Base-by-base conservation (phyloP, 2,797 vertebrate genomes). In the Neomorphus geoffroyi region DNA sequence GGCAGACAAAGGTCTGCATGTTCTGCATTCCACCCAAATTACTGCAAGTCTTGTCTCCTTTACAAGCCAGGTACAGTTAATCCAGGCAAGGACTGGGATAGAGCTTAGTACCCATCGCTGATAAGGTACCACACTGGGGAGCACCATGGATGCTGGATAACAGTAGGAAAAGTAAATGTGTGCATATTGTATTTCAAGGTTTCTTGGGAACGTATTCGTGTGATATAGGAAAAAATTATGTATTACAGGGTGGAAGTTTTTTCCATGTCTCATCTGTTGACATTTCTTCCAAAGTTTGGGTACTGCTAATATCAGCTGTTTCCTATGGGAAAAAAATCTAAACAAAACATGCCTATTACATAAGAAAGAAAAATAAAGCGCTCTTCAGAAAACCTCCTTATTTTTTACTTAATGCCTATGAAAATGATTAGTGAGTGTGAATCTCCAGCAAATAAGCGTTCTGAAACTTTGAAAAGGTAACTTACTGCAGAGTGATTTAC, bases 281-380 rank as follows among this genome's bases (percentile, higher is more conserved):
- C 61, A 18, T 97, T 95, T 85, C 70, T 86, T 65, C 69, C 22
- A 19, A 46, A 65, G 81, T 81, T 83, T 92, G 85, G 30, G 73
- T 69, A 78, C 79, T 85, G 89, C 62, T 92, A 93, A 78, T 86
- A 92, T 93, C 82, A 75, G 61, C 70, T 23, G 15, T 91, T 95
- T 94, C 93, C 90, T 91, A 50, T 92, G 93, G 93, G 90, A 94
- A 96, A 94, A 87, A 80, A 79, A 7, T 1, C 22, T 24, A 58
- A 94, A 51, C 37, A 54, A 92, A 90, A 69, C 62, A 19, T 11
- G 51, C 18, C 35, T 71, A 26, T 84, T 93, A 18, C 46, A 65
- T 74, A 72, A 90, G 89, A 88, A 90, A 81, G 72, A 56, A 80
- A 93, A 93, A 93, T 17, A 91, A 86, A 93, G 43, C 53, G 30